Conservation (phyloP, 2,888 invertebrate genomes). For the Halictus quadricinctus region DNA sequence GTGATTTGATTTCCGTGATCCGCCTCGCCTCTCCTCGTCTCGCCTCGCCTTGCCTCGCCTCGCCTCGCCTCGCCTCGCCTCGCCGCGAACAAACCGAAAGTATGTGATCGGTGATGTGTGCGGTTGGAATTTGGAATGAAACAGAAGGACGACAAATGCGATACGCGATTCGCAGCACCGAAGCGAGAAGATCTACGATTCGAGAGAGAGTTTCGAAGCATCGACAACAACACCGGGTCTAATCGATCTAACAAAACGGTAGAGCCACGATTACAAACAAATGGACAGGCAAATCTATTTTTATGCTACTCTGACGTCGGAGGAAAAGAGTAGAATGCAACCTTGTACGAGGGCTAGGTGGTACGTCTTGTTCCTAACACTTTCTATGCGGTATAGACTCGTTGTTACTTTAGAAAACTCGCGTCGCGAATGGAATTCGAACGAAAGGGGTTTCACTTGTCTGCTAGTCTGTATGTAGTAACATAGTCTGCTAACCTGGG, state of each 20-base stretch:
- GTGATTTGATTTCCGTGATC: neutral
- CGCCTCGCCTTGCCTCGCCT: no score
- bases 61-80: neutral
- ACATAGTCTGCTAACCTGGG: neutral
- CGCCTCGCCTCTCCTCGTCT: neutral
- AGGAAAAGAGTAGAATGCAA: slow-evolving; percentile 78
- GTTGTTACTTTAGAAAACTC: neutral
- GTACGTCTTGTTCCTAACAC: slow-evolving; percentile 71
- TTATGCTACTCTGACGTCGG: slow-evolving; percentile 76
- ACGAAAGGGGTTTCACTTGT: neutral
- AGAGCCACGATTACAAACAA: slow-evolving; percentile 13
- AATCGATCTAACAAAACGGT: slow-evolving; percentile 31
- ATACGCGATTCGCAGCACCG: slow-evolving; percentile 21
- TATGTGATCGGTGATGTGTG: slow-evolving; percentile 33
- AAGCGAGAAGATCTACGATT: slow-evolving; percentile 42
- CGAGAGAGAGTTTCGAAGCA: slow-evolving; percentile 26
- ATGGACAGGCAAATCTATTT: slow-evolving; percentile 73
- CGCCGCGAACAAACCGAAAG: neutral
- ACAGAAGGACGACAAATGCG: slow-evolving; percentile 37
- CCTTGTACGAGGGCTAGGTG: slow-evolving; percentile 78
- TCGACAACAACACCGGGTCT: slow-evolving; percentile 6
- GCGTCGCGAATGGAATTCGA: neutral
- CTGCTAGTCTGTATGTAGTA: no score
- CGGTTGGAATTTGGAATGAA: slow-evolving; percentile 48
- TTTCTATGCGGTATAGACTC: slow-evolving; percentile 26